These are phyloP conservation scores for Bolborhynchus lineola DNA, from an alignment of 2,113 vertebrate species.

Conservation along the genomic window DNA sequence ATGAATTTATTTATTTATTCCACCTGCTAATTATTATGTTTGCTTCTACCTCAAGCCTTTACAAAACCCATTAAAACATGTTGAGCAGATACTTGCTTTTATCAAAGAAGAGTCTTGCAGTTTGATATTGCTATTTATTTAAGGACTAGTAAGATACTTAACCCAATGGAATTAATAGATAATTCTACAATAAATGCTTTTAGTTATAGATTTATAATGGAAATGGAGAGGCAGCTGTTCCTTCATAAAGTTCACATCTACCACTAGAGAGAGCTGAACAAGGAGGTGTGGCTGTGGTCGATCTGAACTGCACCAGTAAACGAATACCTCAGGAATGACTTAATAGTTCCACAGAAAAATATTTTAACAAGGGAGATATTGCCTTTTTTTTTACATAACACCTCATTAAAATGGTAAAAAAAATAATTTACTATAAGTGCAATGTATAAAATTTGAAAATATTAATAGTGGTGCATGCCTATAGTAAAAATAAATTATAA, in stretches of 20 bases:
- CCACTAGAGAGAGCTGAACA: neutral
- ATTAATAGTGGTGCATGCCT: neutral
- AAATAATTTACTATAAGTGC: neutral
- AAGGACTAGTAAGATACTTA: neutral
- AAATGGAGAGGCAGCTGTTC: neutral
- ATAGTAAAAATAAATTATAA: neutral
- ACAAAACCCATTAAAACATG: neutral
- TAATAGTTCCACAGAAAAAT: neutral
- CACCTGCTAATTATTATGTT: neutral
- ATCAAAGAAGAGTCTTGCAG: neutral
- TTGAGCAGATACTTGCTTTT: neutral
- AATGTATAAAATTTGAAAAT: neutral
- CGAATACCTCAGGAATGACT: neutral
- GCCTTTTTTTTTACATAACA: neutral
- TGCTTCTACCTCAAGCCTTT: conserved; percentile 27
- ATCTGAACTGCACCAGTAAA: neutral
- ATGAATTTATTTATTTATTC: conserved; percentile 29
- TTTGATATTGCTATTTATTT: neutral
- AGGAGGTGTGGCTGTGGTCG: neutral
- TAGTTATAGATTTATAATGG: neutral
- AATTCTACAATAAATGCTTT: neutral
- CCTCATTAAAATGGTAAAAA: neutral
- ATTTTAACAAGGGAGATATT: neutral
- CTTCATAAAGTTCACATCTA: neutral
- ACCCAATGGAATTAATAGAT: neutral